Evolutionary conservation across 2,113 vertebrate species (phyloP), one percentile per base, ranked within the genome.

Genomic region (Oreocharis arfaki): DNA sequence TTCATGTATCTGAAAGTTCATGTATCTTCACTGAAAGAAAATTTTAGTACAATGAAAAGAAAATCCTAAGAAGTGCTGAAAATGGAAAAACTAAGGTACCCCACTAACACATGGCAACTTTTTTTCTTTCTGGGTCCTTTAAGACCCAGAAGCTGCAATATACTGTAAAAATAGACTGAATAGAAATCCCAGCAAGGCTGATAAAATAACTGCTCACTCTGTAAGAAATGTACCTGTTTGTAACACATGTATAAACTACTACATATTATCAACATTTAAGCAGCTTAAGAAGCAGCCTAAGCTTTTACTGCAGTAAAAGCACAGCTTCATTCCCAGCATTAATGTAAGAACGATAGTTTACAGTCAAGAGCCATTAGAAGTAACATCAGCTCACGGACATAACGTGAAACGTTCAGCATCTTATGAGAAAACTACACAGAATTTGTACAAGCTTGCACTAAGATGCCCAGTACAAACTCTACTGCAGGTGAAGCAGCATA

Each of bases 321-420:
- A 90, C 69, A 80, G 93, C 86, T 84, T 84, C 35, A 84, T 95
- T 97, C 94, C 52, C 80, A 92, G 83, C 71, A 59, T 77, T 96
- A 87, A 53, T 33, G 24, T 37, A 95, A 87, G 69, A 97, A 95
- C 47, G 57, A 76, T 35, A 95, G 94, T 90, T 97, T 96, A 95
- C 53, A 96, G 80, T 52, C 85, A 86, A 81, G 42, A 95, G 33
- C 44, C 44, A 52, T 28, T 84, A 70, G 37, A 81, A 84, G 84
- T 52, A 91, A 88, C 47, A 87, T 39, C 46, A 74, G 84, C n/a
- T 93, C 93, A 96, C 41, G 50, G 65, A 92, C 14, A 69, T n/a
- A 73, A 74, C 30, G 3, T 33, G 18, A 41, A 91, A 70, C 32
- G 86, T 50, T 65, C 59, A 42, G 63, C 50, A 70, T 71, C 69